Evolutionary conservation across 2,888 invertebrate genomes (phyloP).

Genomic region (Calameuta filiformis): DNA sequence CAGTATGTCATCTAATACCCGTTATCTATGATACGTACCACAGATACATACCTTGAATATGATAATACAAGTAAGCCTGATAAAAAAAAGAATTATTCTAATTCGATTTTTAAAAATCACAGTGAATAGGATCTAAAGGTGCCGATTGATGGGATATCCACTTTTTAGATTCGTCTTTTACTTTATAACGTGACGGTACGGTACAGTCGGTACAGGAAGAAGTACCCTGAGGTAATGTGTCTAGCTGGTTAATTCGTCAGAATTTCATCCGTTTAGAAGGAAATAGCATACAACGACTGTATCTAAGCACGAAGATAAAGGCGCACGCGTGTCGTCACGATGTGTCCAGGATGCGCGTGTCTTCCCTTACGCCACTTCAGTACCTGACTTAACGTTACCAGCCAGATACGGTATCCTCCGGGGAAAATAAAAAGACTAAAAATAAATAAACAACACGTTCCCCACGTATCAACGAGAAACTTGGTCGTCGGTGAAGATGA

Average conservation of each 20-base stretch:
- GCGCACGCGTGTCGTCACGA: constrained; percentile 59
- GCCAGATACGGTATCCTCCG: neutral
- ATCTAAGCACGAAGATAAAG: constrained; percentile 20
- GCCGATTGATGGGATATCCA: neutral
- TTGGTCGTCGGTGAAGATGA: neutral
- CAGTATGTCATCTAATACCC: too few species aligned
- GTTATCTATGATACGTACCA: neutral
- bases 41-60: neutral
- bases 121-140: constrained; percentile 26
- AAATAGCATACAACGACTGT: constrained; percentile 1
- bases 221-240: neutral
- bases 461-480: neutral
- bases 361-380: constrained; percentile 45
- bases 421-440: neutral
- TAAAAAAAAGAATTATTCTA: constrained; percentile 35
- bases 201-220: neutral
- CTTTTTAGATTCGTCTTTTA: neutral
- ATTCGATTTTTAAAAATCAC: constrained; percentile 26
- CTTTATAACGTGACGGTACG: neutral
- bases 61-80: constrained; percentile 19
- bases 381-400: constrained; percentile 8
- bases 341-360: constrained; percentile 63
- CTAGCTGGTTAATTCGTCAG: neutral
- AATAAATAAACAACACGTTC: neutral
- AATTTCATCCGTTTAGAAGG: neutral